Percentiles rank a stretch among this genome's conserved stretches.
Evolutionary conservation across 2,888 invertebrate species (phyloP).

Genomic region (Sarcophaga caerulescens): DNA sequence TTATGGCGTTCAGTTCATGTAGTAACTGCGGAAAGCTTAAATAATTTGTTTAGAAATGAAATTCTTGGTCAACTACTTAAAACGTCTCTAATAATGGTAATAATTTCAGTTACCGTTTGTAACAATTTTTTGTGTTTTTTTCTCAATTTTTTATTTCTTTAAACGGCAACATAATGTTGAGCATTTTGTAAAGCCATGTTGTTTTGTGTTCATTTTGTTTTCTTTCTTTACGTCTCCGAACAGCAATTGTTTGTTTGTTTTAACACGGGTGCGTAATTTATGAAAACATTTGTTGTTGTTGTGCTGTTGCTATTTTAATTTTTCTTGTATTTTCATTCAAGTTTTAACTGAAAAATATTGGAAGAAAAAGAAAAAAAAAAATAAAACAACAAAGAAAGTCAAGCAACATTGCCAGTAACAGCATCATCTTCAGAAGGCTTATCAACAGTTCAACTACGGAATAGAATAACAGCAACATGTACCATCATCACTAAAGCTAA

Average conservation of each 20-base stretch:
- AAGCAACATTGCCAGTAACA: constrained; percentile 21
- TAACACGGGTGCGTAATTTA: constrained; percentile 63
- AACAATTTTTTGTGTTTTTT: not conserved
- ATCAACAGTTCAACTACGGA: not conserved
- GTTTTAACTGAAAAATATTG: not conserved
- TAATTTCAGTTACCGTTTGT: constrained; percentile 60
- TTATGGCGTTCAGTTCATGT: not conserved
- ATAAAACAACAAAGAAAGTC: not conserved
- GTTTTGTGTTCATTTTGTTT: not conserved
- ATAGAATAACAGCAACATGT: not conserved
- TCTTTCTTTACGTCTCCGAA: not conserved
- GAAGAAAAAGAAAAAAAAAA: not conserved
- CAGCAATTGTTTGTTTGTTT: constrained; percentile 26
- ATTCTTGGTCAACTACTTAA: constrained; percentile 43
- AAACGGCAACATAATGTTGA: not conserved
- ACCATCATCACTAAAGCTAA: not conserved
- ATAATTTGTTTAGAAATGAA: constrained; percentile 36
- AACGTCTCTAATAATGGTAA: constrained; percentile 45
- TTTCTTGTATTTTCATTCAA: not conserved
- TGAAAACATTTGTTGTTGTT: constrained; percentile 35
- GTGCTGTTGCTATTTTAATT: not conserved
- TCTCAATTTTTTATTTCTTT: not conserved
- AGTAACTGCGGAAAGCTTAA: not conserved
- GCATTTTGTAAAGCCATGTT: not conserved
- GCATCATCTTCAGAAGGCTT: not conserved